These are phyloP conservation scores for Tyrannus savana DNA, from an alignment of 2,113 vertebrate genomes.

Conservation along the genomic window DNA sequence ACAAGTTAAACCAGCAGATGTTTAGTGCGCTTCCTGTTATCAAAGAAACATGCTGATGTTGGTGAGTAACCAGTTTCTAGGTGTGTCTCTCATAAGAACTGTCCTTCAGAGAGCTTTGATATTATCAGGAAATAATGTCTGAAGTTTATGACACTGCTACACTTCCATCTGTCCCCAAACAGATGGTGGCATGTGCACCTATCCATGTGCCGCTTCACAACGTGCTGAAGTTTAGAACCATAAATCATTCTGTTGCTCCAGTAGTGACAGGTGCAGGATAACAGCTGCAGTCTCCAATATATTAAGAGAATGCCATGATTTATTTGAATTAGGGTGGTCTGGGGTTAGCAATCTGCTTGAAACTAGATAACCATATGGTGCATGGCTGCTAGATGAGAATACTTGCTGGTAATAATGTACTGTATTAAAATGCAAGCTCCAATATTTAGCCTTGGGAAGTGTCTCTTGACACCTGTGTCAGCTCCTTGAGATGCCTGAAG, in stretches of 20 bases:
- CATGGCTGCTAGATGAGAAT: conserved; percentile 42
- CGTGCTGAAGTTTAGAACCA: not conserved
- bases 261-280: conserved; percentile 55
- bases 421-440: conserved; percentile 55
- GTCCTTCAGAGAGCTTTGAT: not conserved
- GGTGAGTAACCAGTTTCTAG: not conserved
- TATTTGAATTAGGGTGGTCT: conserved; percentile 55
- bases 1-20: not conserved
- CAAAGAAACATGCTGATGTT: not conserved
- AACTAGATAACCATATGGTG: conserved; percentile 70
- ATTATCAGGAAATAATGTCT: not conserved
- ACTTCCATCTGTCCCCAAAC: conserved; percentile 38
- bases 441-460: conserved; percentile 59
- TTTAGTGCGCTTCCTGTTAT: not conserved
- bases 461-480: conserved; percentile 54
- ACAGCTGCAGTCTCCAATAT: conserved; percentile 56
- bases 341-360: conserved; percentile 66
- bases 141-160: conserved; percentile 8
- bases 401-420: conserved; percentile 47
- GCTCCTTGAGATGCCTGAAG: conserved; percentile 40
- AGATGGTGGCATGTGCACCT: conserved; percentile 13
- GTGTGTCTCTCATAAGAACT: not conserved
- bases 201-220: conserved; percentile 31
- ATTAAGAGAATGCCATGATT: conserved; percentile 62
- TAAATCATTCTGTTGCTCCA: conserved; percentile 59